These are phyloP conservation scores for Genyomyrus donnyi DNA, from an alignment of 2,113 vertebrate genomes.

Conservation along the genomic window DNA sequence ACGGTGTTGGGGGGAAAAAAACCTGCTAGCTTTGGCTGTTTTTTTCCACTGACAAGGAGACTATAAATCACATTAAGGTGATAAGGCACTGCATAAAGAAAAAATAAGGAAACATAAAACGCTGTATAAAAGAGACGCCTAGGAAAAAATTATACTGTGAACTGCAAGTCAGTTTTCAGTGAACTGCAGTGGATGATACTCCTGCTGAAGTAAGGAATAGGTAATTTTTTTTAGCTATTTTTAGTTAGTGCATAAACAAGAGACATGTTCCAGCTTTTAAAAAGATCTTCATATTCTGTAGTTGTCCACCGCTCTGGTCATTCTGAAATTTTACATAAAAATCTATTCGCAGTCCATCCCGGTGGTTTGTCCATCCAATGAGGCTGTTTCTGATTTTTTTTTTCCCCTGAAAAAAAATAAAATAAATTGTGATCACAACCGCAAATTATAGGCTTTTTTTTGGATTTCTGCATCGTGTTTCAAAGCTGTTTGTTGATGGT, in stretches of 20 bases:
- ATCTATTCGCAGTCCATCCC: background rate
- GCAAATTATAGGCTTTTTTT: slow-evolving; percentile 38
- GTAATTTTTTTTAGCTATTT: background rate
- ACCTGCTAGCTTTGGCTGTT: background rate
- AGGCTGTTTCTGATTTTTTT: background rate
- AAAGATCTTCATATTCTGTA: background rate
- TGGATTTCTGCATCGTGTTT: slow-evolving; percentile 40
- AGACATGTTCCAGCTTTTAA: background rate
- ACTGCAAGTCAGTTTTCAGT: background rate
- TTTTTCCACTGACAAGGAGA: background rate
- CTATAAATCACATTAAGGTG: background rate
- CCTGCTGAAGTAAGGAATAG: background rate
- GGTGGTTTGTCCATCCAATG: background rate
- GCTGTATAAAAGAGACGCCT: background rate
- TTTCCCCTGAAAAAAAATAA: background rate
- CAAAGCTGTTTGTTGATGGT: slow-evolving; percentile 60
- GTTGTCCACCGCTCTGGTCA: background rate
- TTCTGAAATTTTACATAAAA: background rate
- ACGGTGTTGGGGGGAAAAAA: background rate
- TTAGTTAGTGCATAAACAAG: background rate
- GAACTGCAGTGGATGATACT: background rate
- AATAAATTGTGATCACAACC: background rate
- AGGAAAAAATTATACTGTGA: background rate
- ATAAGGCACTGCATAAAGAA: background rate
- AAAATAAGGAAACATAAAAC: background rate